phyloP scores from a whole-genome alignment of 2,888 invertebrate species.

The Aporophyla lueneburgensis region DNA sequence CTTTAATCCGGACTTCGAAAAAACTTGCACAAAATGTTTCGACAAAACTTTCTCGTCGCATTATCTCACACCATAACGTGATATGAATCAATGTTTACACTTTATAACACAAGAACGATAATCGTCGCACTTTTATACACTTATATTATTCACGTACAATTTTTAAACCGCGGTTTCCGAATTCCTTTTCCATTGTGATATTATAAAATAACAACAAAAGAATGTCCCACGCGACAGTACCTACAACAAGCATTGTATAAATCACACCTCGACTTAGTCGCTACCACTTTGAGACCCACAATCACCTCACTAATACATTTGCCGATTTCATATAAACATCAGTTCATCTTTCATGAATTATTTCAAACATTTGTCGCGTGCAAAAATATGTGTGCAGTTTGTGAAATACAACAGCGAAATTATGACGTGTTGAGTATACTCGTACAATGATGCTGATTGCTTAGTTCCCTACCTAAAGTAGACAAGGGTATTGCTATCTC shows the following conservation, averaged over 20 bases:
- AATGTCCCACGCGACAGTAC: constrained; percentile 54
- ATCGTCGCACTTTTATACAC: neutral
- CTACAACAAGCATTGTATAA: constrained; percentile 49
- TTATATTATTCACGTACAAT: neutral
- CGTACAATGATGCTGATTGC: neutral
- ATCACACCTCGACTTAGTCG: constrained; percentile 77
- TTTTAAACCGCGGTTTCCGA: neutral
- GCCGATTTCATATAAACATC: constrained; percentile 47
- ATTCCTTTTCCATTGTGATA: neutral
- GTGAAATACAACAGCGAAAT: neutral
- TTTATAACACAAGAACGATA: too few species aligned
- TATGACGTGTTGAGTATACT: neutral
- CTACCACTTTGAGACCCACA: constrained; percentile 82
- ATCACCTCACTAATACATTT: constrained; percentile 64
- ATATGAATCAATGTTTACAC: too few species aligned
- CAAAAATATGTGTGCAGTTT: constrained; percentile 2
- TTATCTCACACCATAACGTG: neutral
- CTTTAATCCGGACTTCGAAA: too few species aligned
- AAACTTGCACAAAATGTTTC: too few species aligned
- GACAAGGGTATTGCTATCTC: too few species aligned
- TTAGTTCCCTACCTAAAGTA: too few species aligned
- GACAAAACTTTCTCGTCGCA: neutral
- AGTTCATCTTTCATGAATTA: constrained; percentile 56
- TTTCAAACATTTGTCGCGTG: constrained; percentile 16
- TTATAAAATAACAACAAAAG: constrained; percentile 9